Base-by-base conservation (phyloP, 2,888 invertebrate species). In the Helobdella robusta region DNA sequence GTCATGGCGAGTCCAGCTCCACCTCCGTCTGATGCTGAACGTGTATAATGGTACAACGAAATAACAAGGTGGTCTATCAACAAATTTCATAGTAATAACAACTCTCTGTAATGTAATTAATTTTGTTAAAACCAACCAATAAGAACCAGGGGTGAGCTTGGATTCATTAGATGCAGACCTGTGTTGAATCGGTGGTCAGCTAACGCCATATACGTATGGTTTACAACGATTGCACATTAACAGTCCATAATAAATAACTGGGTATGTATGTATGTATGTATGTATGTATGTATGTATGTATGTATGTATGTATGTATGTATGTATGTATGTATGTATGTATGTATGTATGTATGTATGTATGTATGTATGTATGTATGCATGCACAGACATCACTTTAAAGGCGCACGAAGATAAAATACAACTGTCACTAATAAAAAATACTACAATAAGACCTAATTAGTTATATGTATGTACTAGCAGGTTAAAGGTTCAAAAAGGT, bases 281-380 rank as follows among this genome's bases (percentile, higher is more conserved):
- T 61, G 62, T 48, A 46, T 61, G 62, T 48, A 46, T 61, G 62
- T 48, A 46, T 61, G 62, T 28, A 46, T 61, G 62, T 48, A 46
- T 61, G 62, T 48, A 46, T 48, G 62, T 58, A 63, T 64, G 50
- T 58, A 32, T 62, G 34, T 58, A 40, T 66, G 44, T 54, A 40
- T 66, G 50, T 58, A 63, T 66, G 59, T 46, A 44, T 66, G 50
- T 44, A 56, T 64, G 48, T 40, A 56, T 66, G 58, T 46, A 30
- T 63, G 50, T 46, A 40, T 56, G 25, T 58, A 32, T 58, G 48
- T 44, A 40, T 28, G 59, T 0, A 44, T 64, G 56, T 44, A 30
- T 63, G 52, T 52, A 63, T 23, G 23, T 63, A 23, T 66, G 34
- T 56, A 20, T 66, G 59, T 66, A 64, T 46, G 35, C 44, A 32